Evolutionary conservation across 2,113 vertebrate genomes (phyloP), one percentile per base, ranked within the genome.

Genomic region (Dipodomys spectabilis): DNA sequence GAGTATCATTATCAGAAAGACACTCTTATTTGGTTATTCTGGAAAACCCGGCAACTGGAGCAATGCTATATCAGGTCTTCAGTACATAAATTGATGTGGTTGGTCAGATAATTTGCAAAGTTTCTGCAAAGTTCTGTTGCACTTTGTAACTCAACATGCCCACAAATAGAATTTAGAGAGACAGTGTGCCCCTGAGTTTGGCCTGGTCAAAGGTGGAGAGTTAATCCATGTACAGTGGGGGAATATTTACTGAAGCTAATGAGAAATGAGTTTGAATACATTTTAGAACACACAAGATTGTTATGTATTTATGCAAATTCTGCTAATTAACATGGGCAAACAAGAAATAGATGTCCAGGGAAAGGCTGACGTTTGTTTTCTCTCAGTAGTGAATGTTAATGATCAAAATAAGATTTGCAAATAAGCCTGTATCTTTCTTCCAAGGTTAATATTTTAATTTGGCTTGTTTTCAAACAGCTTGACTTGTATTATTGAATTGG

Each of bases 221-320:
- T 86, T 89, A 90, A 93, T 96, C 16, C 19, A 13, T 91, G 89
- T 96, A 81, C 60, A 64, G 45, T 94, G 85, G 91, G 82, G 53
- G 94, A 95, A 20, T 97, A 97, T 97, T 97, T 96, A 92, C 92
- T 95, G 92, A 97, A 95, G 64, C 96, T 98, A 97, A 97, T 96
- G 94, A 97, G 95, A 95, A 97, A 90, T 96, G 84, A 95, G 87
- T 94, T 90, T 83, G 77, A 92, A 95, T 92, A 95, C 85, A 97
- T 90, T 73, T 85, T 82, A 75, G 49, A 96, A 96, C 90, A 68
- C 3, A 16, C 32, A 75, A 1, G 74, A 88, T 95, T 96, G 97
- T 96, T 96, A 85, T 82, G 80, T 85, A 82, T 96, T 86, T 91
- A 98, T 97, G 97, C 74, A 98, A 97, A 98, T 95, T 35, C 16